Evolutionary conservation across 1,140 invertebrate species (phyloP).

Genomic region (Phocides pigmalion): DNA sequence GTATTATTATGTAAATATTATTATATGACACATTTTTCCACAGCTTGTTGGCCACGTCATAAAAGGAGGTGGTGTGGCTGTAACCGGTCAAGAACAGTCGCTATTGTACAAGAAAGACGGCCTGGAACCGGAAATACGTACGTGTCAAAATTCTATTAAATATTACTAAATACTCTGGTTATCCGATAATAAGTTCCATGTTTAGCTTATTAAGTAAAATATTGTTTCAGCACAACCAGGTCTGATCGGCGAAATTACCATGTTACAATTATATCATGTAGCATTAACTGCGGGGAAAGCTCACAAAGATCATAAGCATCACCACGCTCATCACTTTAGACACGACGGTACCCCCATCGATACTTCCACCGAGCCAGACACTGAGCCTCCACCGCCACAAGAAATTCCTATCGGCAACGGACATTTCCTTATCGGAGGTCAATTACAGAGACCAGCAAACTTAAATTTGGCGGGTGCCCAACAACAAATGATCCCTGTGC

Average conservation of each 20-base stretch:
- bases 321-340: slow-evolving; percentile 91
- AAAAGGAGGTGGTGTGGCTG: slow-evolving; percentile 89
- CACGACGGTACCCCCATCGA: slow-evolving; percentile 88
- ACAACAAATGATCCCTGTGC: slow-evolving; percentile 80
- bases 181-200: too few relatives aligned
- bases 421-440: slow-evolving; percentile 87
- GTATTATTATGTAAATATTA: too few relatives aligned
- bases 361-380: slow-evolving; percentile 78
- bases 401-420: slow-evolving; percentile 80
- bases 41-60: slow-evolving; percentile 91
- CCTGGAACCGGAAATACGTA: slow-evolving; percentile 83
- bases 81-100: slow-evolving; percentile 89
- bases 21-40: too few relatives aligned
- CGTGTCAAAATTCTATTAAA: slow-evolving; percentile 30
- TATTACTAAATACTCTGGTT: too few relatives aligned
- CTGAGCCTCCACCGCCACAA: slow-evolving; percentile 84
- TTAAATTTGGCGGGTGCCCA: slow-evolving; percentile 84
- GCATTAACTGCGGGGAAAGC: slow-evolving; percentile 92
- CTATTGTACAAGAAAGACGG: slow-evolving; percentile 83
- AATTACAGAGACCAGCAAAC: slow-evolving; percentile 87
- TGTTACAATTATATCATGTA: slow-evolving; percentile 90
- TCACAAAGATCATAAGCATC: slow-evolving; percentile 92
- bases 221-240: slow-evolving; percentile 85
- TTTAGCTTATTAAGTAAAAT: not conserved
- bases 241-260: slow-evolving; percentile 90